Conservation (phyloP, 2,888 invertebrate species). For the Ectemnius continuus region DNA sequence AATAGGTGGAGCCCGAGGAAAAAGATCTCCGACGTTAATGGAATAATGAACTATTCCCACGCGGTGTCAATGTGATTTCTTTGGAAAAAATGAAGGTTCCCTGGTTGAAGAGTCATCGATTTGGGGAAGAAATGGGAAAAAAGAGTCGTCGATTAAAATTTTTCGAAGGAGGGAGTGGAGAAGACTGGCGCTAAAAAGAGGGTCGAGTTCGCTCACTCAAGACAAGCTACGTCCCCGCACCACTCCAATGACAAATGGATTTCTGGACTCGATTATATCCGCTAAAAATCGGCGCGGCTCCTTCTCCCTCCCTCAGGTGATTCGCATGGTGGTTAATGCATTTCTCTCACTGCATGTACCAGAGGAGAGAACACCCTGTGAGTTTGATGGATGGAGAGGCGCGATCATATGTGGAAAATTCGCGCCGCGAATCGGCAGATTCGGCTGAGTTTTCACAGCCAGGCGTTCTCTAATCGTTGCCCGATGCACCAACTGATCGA, state of each 20-base stretch:
- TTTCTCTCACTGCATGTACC: too few relatives aligned
- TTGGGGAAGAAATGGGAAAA: conserved; percentile 39
- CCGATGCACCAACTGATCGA: conserved; percentile 23
- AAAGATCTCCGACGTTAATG: background rate
- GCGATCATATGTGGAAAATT: conserved; percentile 76
- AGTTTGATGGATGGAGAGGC: conserved; percentile 73
- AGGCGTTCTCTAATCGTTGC: conserved; percentile 13
- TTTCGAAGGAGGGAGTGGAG: conserved; percentile 16
- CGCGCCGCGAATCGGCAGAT: conserved; percentile 62
- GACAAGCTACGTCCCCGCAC: conserved; percentile 48
- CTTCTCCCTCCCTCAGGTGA: conserved; percentile 32
- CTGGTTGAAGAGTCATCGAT: conserved; percentile 15
- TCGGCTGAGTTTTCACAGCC: conserved; percentile 60
- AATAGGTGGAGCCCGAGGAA: too few relatives aligned
- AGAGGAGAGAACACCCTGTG: background rate
- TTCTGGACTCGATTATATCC: conserved; percentile 57
- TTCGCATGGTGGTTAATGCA: too few relatives aligned
- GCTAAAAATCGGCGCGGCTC: conserved; percentile 38
- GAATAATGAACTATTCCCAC: conserved; percentile 12
- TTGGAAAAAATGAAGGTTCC: background rate
- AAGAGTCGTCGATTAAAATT: conserved; percentile 58
- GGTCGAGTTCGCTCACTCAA: conserved; percentile 63
- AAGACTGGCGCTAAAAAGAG: conserved; percentile 33
- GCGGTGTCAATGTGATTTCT: background rate
- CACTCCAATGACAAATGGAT: conserved; percentile 73